Percentiles rank a stretch among this genome's conserved stretches.
Conservation (phyloP, 2,113 vertebrate genomes). For the Tragelaphus scriptus region DNA sequence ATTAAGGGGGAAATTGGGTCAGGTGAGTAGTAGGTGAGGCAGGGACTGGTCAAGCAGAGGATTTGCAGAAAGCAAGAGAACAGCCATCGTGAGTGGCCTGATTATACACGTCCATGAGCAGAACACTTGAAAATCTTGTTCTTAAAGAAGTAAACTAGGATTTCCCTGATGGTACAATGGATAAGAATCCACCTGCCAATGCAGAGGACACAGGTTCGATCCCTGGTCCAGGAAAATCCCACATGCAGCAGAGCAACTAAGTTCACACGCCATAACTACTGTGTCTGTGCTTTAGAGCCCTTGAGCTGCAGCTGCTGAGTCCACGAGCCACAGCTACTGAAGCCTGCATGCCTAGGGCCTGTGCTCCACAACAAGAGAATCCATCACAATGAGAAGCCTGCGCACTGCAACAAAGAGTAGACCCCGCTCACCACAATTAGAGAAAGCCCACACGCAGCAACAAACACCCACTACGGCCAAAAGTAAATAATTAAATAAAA, state of each 20-base stretch:
- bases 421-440: background rate
- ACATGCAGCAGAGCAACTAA: background rate
- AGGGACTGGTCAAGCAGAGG: background rate
- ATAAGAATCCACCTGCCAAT: background rate
- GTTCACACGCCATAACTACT: rapidly evolving
- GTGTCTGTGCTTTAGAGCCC: background rate
- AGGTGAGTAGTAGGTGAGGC: background rate
- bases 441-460: background rate
- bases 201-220: background rate
- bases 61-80: background rate
- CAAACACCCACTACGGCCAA: background rate
- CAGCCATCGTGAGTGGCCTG: background rate
- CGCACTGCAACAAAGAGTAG: background rate
- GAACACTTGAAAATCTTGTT: background rate
- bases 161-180: background rate
- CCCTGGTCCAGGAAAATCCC: background rate
- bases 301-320: background rate
- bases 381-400: background rate
- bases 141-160: background rate
- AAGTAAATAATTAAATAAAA: background rate
- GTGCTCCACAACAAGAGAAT: background rate
- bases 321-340: background rate
- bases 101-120: background rate
- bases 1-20: background rate
- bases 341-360: background rate